Evolutionary conservation across 2,888 invertebrate species (phyloP), one percentile per base, ranked within the genome.

Genomic region (Halictus ligatus): DNA sequence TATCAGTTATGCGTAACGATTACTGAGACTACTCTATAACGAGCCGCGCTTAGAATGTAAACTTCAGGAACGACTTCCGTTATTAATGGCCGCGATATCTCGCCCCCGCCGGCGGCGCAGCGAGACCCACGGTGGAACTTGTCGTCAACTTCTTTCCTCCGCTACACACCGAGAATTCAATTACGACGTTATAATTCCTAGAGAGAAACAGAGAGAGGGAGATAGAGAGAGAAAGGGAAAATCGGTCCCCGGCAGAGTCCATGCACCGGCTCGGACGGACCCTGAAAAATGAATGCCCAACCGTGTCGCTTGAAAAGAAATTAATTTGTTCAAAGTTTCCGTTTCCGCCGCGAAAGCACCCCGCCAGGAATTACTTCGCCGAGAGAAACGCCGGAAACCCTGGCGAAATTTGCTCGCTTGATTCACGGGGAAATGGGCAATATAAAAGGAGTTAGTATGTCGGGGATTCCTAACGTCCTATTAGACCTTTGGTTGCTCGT

Each of bases 1-100:
- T 91, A 91, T 89, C 90, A 88, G 86, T 87, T 83, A 85, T 83
- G 87, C 86, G 88, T 88, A 87, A 89, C 91, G 88, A 90, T 85
- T 85, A 89, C 84, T 75, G 79, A 87, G 87, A 83, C 78, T 60
- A 75, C 78, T 82, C 78, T 75, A 82, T 79, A 76, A 84, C 67
- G 75, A 78, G 85, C 60, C 78, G 78, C 81, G 74, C 71, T 82
- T 81, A 86, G 80, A 80, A 83, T 81, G 85, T 79, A 88, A 91
- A 88, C 88, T 84, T 87, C 87, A 35, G 54, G 78, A 79, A 84
- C 81, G 84, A 75, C 80, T 80, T 73, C 73, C 73, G 79, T 78
- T 85, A 81, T 86, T 85, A 86, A 86, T 86, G 80, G 80, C 80
- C 50, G 43, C 85, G 83, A 83, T 84, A 77, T 74, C 80, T 48